phyloP scores from a whole-genome alignment of 2,113 vertebrate species.

The Clupea harengus region DNA sequence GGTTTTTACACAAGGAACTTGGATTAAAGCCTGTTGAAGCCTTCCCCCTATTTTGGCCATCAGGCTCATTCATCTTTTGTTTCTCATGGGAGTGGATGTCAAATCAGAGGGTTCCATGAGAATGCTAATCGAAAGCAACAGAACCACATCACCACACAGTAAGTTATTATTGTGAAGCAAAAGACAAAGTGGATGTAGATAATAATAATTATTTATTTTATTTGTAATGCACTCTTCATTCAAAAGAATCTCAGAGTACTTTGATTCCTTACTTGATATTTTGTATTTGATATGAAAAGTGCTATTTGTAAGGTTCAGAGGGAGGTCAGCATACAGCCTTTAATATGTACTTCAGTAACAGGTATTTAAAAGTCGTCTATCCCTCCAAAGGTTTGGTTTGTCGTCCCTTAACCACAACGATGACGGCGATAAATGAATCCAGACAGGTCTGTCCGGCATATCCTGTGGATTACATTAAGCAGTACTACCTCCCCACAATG shows the following conservation, averaged over 20 bases:
- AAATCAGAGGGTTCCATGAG: not conserved
- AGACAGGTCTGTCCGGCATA: not conserved
- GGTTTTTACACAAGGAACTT: not conserved
- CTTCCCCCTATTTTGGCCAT: not conserved
- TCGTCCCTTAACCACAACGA: not conserved
- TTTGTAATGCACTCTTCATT: too few relatives aligned
- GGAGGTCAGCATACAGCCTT: not conserved
- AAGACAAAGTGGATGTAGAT: not conserved
- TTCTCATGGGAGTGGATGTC: not conserved
- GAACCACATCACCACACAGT: not conserved
- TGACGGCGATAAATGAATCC: not conserved
- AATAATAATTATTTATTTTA: too few relatives aligned
- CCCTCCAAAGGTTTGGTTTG: not conserved
- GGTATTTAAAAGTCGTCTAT: not conserved
- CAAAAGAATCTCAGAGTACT: too few relatives aligned
- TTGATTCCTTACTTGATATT: not conserved
- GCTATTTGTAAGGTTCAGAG: not conserved
- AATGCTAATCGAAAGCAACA: not conserved
- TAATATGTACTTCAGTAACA: not conserved
- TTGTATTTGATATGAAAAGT: not conserved
- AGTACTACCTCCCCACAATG: constrained; percentile 49
- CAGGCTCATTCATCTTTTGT: not conserved
- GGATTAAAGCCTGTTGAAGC: not conserved
- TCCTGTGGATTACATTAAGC: constrained; percentile 34
- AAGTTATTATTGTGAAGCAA: not conserved